Conservation (phyloP, 2,888 invertebrate species). For the Mimachlamys varia region DNA sequence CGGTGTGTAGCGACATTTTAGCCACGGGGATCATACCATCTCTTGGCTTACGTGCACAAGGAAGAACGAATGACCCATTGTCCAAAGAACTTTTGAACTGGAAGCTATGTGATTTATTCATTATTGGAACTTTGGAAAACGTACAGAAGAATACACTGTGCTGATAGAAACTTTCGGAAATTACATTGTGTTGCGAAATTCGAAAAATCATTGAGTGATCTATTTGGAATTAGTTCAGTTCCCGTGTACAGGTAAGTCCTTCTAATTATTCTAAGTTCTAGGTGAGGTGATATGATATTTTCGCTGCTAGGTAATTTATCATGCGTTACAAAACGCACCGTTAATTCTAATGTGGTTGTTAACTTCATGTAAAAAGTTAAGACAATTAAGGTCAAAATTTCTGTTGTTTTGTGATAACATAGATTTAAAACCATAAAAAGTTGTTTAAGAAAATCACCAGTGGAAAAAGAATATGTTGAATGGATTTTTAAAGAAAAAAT, state of each 20-base stretch:
- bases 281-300: not conserved
- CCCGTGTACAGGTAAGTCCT: not conserved
- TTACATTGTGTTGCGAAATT: not conserved
- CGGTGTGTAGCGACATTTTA: not conserved
- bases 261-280: not conserved
- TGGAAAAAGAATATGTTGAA: not conserved
- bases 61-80: not conserved
- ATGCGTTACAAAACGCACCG: too few species aligned
- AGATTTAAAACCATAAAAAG: too few species aligned
- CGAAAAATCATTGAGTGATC: not conserved
- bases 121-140: not conserved
- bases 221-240: not conserved
- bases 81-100: not conserved
- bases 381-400: too few species aligned
- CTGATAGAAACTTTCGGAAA: not conserved
- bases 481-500: not conserved
- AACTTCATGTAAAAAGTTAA: too few species aligned
- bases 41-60: not conserved
- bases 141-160: not conserved
- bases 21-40: not conserved
- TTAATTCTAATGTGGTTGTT: too few species aligned
- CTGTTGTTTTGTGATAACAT: too few species aligned
- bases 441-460: too few species aligned
- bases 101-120: not conserved
- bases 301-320: not conserved